Evolutionary conservation across 2,797 vertebrate genomes (phyloP), one percentile per base, ranked within the genome.

Genomic region (Gorsachius magnificus): DNA sequence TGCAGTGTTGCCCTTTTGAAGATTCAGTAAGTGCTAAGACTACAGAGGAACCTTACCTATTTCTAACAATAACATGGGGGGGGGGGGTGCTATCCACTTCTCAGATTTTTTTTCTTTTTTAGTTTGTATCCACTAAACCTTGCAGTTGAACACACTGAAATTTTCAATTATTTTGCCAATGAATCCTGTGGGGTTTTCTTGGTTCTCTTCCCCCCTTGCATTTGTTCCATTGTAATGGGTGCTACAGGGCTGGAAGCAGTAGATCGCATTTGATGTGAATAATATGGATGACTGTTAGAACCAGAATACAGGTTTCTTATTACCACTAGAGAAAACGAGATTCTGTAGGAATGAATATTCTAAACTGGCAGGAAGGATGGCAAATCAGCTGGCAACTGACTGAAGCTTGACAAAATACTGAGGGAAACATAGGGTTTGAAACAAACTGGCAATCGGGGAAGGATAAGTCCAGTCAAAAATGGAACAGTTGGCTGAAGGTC

Each of bases 201-300:
- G 24, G 7, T 75, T 53, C 46, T 36, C 10, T 45, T 53, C 4
- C 14, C 11, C 21, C 7, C 11, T 21, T 21, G 31, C 36, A 36
- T 71, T 71, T 82, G 33, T 33, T 33, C 28, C 8, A 10, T 60
- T 66, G 48, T 68, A 17, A 12, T 46, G 54, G 65, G 13, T 11
- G 11, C 13, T 72, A 61, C 36, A 82, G 41, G n/a, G 26, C 20
- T 68, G 25, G 57, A 60, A 76, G 50, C 31, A 33, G 12, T 53
- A 46, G 50, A 5, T 54, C n/a, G 35, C 36, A 5, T 74, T 74
- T 46, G 45, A 53, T 33, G 10, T 64, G 68, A 46, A 24, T 68
- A 53, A 36, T 48, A 36, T 0, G 1, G 19, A 19, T 43, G 7
- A 33, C 0, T 1, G 31, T 66, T 71, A 58, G 43, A 78, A 83